Conservation (phyloP, 1,140 invertebrate genomes). For the Brachionus sp. region DNA sequence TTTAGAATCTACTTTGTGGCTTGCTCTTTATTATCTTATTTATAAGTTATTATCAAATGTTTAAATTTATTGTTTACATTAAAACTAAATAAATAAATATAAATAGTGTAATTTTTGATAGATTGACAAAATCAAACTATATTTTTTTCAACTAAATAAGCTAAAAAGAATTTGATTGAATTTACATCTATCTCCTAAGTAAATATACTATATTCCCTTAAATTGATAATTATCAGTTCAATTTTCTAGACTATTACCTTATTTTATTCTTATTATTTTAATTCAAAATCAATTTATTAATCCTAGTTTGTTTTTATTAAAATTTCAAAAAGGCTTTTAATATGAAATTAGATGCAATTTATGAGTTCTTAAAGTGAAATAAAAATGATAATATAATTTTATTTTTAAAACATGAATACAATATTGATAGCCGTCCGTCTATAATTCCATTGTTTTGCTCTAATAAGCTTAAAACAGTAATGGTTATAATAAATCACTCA, state of each 20-base stretch:
- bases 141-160: neutral
- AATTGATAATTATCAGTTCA: neutral
- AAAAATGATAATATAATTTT: too few relatives aligned
- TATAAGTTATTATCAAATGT: neutral
- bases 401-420: too few relatives aligned
- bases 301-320: too few relatives aligned
- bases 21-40: neutral
- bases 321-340: too few relatives aligned
- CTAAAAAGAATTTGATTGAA: neutral
- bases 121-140: neutral
- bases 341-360: too few relatives aligned
- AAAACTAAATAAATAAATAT: neutral
- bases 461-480: neutral
- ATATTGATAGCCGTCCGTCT: too few relatives aligned
- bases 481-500: neutral
- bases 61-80: neutral
- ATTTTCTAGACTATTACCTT: neutral
- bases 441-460: neutral
- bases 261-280: neutral
- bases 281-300: neutral
- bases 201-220: too few relatives aligned
- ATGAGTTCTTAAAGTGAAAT: too few relatives aligned
- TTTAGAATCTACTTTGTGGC: neutral
- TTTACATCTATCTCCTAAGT: too few relatives aligned
- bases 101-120: neutral